A percentile compares a stretch with the other conserved stretches of the same genome.
Evolutionary conservation across 1,140 invertebrate genomes (phyloP).

Genomic region (Drosophila bocki): DNA sequence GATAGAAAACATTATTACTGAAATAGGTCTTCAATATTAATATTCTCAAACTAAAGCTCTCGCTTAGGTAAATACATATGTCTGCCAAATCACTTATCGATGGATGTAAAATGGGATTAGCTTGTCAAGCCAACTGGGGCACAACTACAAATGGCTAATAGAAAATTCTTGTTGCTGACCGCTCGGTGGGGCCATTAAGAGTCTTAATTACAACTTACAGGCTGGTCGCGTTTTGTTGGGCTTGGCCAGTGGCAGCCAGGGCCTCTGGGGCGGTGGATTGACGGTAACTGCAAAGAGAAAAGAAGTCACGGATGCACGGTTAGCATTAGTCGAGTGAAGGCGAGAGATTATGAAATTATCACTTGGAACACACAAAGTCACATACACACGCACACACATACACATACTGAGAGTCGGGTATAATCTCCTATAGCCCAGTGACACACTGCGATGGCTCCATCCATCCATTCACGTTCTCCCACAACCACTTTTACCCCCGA

Average conservation of each 20-base stretch:
- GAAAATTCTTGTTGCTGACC: slow-evolving; percentile 38
- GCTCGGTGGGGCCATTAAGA: slow-evolving; percentile 6
- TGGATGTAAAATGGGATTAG: slow-evolving; percentile 4
- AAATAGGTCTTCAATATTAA: background rate
- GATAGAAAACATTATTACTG: background rate
- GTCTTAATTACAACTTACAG: slow-evolving; percentile 88
- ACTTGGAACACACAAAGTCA: slow-evolving; percentile 39
- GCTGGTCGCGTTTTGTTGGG: slow-evolving; percentile 94
- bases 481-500: slow-evolving; percentile 8
- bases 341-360: slow-evolving; percentile 64
- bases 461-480: slow-evolving; percentile 11
- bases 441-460: slow-evolving; percentile 44
- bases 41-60: background rate
- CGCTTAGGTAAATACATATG: background rate
- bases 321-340: slow-evolving; percentile 37
- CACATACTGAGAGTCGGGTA: slow-evolving; percentile 3
- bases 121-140: slow-evolving; percentile 20
- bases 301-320: slow-evolving; percentile 57
- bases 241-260: slow-evolving; percentile 96
- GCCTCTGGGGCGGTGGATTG: slow-evolving; percentile 94
- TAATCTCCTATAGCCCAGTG: slow-evolving; percentile 50
- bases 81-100: slow-evolving; percentile 7
- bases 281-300: slow-evolving; percentile 92
- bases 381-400: slow-evolving; percentile 8
- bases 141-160: slow-evolving; percentile 29